phyloP scores from a whole-genome alignment of 2,888 invertebrate genomes.

The Drosophila lacicola region DNA sequence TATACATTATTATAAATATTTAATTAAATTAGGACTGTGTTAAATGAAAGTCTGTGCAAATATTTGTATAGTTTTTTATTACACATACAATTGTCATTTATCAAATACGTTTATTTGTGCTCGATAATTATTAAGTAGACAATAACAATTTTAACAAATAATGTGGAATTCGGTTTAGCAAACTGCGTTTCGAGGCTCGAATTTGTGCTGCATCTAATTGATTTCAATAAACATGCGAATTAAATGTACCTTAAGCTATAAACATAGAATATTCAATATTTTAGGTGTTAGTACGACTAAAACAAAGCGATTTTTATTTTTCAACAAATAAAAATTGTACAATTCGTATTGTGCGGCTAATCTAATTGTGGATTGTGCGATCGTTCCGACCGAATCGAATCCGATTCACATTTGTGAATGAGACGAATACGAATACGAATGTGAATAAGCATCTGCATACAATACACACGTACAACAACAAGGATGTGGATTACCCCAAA shows the following conservation, averaged over 20 bases:
- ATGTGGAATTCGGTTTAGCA: slow-evolving; percentile 25
- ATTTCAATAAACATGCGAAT: slow-evolving; percentile 36
- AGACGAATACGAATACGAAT: slow-evolving; percentile 28
- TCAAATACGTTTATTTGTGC: slow-evolving; percentile 54
- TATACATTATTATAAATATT: too few relatives aligned
- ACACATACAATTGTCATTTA: slow-evolving; percentile 72
- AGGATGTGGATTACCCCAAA: slow-evolving; percentile 11
- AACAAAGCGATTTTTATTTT: slow-evolving; percentile 64
- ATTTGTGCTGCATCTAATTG: slow-evolving; percentile 21
- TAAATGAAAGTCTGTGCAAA: slow-evolving; percentile 1
- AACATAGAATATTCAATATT: slow-evolving; percentile 58
- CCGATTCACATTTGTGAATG: slow-evolving; percentile 18
- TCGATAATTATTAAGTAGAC: slow-evolving; percentile 31
- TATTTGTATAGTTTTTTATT: slow-evolving; percentile 62
- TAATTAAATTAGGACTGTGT: too few relatives aligned
- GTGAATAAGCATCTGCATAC: slow-evolving; percentile 25
- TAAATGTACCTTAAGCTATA: slow-evolving; percentile 69
- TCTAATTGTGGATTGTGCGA: slow-evolving; percentile 34
- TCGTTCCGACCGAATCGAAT: slow-evolving; percentile 20
- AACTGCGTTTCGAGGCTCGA: slow-evolving; percentile 45
- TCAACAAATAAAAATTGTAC: slow-evolving; percentile 76
- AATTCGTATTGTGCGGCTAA: slow-evolving; percentile 39
- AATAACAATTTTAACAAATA: slow-evolving; percentile 56
- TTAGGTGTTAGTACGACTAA: slow-evolving; percentile 56
- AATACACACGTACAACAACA: slow-evolving; percentile 54